Base-by-base conservation (phyloP, 2,113 vertebrate genomes). In the Alethe castanea region DNA sequence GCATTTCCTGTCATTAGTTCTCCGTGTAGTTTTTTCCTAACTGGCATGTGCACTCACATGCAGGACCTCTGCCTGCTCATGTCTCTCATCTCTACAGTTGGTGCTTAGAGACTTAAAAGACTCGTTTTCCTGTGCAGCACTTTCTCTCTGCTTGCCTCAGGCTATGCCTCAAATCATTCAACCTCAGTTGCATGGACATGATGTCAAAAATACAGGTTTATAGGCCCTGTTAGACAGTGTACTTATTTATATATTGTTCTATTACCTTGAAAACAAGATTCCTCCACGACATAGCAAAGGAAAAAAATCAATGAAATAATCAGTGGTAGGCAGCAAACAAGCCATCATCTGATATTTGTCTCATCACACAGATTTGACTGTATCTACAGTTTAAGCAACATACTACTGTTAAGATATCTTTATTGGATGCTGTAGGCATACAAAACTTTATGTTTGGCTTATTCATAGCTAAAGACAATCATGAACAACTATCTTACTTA, bases 21-120 rank as follows among this genome's bases (percentile, higher is more conserved):
- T 67, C 59, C 53, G 31, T 5, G 12, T 36, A 22, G 19, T 59
- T 82, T 57, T 33, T 44, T 48, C 14, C 16, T 57, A 61, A 79
- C 48, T 61, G n/a, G 23, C 15, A 17, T 0, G 2, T 25, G 11
- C 57, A 29, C 24, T 45, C 40, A 19, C 11, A 35, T 1, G 4
- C 17, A 12, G 33, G 31, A 9, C 26, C n/a, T 64, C 17, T 29
- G 23, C n/a, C 56, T 61, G 40, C 45, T 82, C 11, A 14, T 3
- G 16, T 8, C 31, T 11, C 50, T 67, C 7, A 13, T 67, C 31
- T 64, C 48, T 40, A 9, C 12, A 14, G 20, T 18, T 28, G 5
- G 5, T 42, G 26, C 26, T 79, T 38, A 33, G 31, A 44, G 22
- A 36, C 29, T 85, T 42, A 9, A 31, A 59, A 73, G 36, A 56